phyloP scores from a whole-genome alignment of 2,888 invertebrate genomes.

The Cantharis rustica region DNA sequence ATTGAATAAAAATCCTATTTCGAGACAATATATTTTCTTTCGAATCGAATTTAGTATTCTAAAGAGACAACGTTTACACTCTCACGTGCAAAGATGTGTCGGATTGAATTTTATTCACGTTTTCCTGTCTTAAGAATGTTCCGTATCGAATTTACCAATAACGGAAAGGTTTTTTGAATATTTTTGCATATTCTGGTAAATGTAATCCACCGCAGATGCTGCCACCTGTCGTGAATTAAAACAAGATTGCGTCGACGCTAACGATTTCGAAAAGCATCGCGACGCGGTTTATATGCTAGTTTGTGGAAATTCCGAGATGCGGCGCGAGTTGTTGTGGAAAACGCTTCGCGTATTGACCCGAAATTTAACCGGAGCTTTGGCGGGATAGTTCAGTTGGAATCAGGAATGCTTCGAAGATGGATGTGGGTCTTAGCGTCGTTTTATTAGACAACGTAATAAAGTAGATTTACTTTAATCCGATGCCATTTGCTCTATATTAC shows the following conservation, averaged over 20 bases:
- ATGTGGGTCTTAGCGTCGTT: background rate
- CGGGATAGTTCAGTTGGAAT: background rate
- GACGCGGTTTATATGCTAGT: slow-evolving; percentile 4
- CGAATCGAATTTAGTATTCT: slow-evolving; percentile 23
- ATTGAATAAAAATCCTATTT: slow-evolving; percentile 22
- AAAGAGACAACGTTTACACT: slow-evolving; percentile 12
- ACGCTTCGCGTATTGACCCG: background rate
- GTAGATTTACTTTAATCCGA: background rate
- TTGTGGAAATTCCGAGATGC: slow-evolving; percentile 2
- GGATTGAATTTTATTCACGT: slow-evolving; percentile 18
- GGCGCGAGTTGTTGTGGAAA: slow-evolving; percentile 6
- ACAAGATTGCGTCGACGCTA: slow-evolving; percentile 4
- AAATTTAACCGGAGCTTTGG: background rate
- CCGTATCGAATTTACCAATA: background rate
- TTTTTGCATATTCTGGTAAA: background rate
- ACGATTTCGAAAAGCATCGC: slow-evolving; percentile 9
- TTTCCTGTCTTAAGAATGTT: slow-evolving; percentile 1
- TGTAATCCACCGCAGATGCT: background rate
- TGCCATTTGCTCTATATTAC: background rate
- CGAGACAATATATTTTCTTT: slow-evolving; percentile 19
- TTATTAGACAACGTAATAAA: background rate
- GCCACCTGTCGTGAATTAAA: slow-evolving; percentile 18
- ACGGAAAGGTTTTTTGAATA: background rate
- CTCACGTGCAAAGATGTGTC: slow-evolving; percentile 18
- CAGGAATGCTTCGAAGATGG: background rate